Base-by-base conservation (phyloP, 1,140 invertebrate genomes). In the Triops longicaudatus region DNA sequence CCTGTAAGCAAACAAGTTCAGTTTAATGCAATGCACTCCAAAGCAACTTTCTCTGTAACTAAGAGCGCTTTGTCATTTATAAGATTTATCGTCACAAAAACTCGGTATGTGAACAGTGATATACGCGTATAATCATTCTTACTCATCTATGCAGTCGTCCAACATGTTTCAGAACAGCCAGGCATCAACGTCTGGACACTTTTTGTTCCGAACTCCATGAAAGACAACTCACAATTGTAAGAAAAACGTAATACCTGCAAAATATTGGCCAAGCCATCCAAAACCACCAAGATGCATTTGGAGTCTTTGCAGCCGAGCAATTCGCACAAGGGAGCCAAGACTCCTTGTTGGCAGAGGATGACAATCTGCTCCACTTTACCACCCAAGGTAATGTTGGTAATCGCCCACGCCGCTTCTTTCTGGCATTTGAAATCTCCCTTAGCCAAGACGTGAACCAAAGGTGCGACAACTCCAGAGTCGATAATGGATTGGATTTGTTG, bases 371-470 rank as follows among this genome's bases (percentile, higher is more conserved):
- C 85, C 27, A 88, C 83, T 5, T 86, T 87, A 10, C 92, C 92
- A 80, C 91, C 78, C 17, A 78, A 89, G 9, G 91, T 93, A 41
- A 93, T 88, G 82, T 94, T 94, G 42, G 91, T 92, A 17, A 94
- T 86, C 10, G 90, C 91, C 91, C 91, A 94, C 1, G 90, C 89
- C 76, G 92, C 91, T 84, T 94, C 92, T 80, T 93, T 93, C 83
- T 93, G 90, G 26, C 90, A 90, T 79, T 90, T 90, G 81, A 90
- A 88, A 81, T 93, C 92, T 73, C 91, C 91, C 90, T 92, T 79
- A 27, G 82, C 81, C 75, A 79, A 75, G 76, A 80, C 78, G 73
- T 76, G 78, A 63, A 80, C 78, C 31, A 50, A 50, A 73, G 44
- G 28, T 1, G 12, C 63, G 26, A 77, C n/a, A 11, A 77, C 76